Conservation (phyloP, 2,797 vertebrate species). For the Arremon aurantiirostris region DNA sequence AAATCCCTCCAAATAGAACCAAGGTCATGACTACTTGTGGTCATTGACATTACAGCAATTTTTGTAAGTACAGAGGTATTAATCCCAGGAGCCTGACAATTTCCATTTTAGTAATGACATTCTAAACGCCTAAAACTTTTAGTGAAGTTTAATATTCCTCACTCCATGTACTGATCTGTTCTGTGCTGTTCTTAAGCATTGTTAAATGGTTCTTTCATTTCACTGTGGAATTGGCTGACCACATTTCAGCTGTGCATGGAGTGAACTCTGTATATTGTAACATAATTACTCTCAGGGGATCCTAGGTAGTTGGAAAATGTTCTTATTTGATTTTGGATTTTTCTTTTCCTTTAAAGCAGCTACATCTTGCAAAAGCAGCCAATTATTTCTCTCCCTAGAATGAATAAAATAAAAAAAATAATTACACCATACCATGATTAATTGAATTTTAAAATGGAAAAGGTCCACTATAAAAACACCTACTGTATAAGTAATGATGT, state of each 20-base stretch:
- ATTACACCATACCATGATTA: neutral
- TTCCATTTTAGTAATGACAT: slow-evolving; percentile 19
- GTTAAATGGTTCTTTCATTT: neutral
- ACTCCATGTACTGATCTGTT: neutral
- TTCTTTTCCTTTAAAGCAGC: neutral
- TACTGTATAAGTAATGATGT: neutral
- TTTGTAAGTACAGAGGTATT: slow-evolving; percentile 10
- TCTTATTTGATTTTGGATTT: neutral
- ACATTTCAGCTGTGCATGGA: neutral
- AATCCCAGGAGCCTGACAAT: slow-evolving; percentile 23
- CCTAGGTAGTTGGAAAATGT: neutral
- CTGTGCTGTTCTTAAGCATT: neutral
- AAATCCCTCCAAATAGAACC: slow-evolving; percentile 36
- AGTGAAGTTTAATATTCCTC: slow-evolving; percentile 14
- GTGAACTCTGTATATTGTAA: neutral
- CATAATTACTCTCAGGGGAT: neutral
- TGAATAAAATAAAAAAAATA: neutral
- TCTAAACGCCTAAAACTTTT: slow-evolving; percentile 2
- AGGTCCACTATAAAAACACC: neutral
- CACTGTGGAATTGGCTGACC: neutral
- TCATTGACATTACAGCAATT: slow-evolving; percentile 19
- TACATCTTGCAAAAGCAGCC: neutral
- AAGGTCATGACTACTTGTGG: slow-evolving; percentile 31
- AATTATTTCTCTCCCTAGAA: neutral
- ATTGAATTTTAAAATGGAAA: slow-evolving; percentile 5